Conservation (phyloP, 2,888 invertebrate genomes). For the Sminthurides aquaticus region DNA sequence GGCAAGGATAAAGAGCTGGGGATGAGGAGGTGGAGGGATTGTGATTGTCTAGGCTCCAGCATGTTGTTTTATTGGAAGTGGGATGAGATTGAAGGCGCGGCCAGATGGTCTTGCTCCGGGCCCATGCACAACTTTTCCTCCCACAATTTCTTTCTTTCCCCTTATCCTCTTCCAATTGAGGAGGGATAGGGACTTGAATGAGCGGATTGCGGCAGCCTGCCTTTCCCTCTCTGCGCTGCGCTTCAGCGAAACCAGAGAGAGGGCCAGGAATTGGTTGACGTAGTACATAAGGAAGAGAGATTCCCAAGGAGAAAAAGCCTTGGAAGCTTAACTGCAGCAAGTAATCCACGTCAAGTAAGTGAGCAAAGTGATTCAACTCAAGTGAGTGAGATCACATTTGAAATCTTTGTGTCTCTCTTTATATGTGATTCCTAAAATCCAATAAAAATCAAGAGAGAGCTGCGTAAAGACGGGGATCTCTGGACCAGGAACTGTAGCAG, state of each 20-base stretch:
- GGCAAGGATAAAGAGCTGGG: too few species aligned
- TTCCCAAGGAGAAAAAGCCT: not conserved
- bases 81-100: constrained; percentile 40
- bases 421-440: not conserved
- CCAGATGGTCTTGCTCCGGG: constrained; percentile 38
- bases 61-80: constrained; percentile 35
- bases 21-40: constrained; percentile 3
- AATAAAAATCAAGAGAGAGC: constrained; percentile 1
- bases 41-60: constrained; percentile 1
- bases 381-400: constrained; percentile 3
- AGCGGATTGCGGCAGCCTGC: not conserved
- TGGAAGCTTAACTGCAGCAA: not conserved
- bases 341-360: constrained; percentile 2
- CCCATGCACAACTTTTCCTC: constrained; percentile 36
- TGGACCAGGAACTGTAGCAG: too few species aligned
- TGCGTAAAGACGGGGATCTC: not conserved
- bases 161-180: not conserved
- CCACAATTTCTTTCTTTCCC: constrained; percentile 14
- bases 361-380: constrained; percentile 2
- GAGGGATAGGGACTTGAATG: not conserved
- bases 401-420: constrained; percentile 2
- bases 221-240: not conserved
- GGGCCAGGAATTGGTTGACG: too few species aligned
- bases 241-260: not conserved
- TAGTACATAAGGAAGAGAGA: too few species aligned